Conservation (phyloP, 2,888 invertebrate species). For the Quadriops clusia region DNA sequence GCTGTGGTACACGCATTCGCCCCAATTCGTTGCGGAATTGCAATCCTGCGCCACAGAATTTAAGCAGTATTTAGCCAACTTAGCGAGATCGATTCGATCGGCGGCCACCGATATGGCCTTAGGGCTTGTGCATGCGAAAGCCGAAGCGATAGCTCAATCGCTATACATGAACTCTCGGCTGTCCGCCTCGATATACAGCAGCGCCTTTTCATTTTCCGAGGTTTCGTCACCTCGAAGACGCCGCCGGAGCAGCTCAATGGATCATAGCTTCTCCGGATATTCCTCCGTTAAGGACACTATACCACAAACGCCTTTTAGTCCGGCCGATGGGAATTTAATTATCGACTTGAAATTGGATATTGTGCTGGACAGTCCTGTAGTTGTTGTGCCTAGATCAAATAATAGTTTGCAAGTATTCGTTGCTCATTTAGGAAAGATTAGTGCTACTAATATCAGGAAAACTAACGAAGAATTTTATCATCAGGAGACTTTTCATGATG, state of each 20-base stretch:
- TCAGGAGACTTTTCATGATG: slow-evolving; percentile 18
- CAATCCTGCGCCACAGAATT: slow-evolving; percentile 84
- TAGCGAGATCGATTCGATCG: slow-evolving; percentile 74
- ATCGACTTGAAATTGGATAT: slow-evolving; percentile 52
- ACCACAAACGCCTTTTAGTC: slow-evolving; percentile 35
- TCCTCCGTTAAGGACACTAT: slow-evolving; percentile 32
- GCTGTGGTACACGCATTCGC: slow-evolving; percentile 89
- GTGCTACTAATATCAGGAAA: slow-evolving; percentile 40
- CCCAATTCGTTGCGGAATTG: slow-evolving; percentile 72
- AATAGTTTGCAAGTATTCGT: slow-evolving; percentile 75
- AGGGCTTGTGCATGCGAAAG: slow-evolving; percentile 66
- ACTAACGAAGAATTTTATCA: slow-evolving; percentile 19
- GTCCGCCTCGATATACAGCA: slow-evolving; percentile 35
- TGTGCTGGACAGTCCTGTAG: slow-evolving; percentile 80
- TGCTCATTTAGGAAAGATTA: slow-evolving; percentile 85
- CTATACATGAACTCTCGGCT: slow-evolving; percentile 45
- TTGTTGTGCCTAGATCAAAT: slow-evolving; percentile 71
- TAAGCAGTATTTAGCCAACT: slow-evolving; percentile 72
- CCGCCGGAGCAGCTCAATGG: slow-evolving; percentile 30
- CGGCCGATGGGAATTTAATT: slow-evolving; percentile 25
- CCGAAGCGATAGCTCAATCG: slow-evolving; percentile 45
- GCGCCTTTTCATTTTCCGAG: slow-evolving; percentile 31
- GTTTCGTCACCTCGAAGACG: slow-evolving; percentile 40
- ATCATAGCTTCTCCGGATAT: slow-evolving; percentile 26
- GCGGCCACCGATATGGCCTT: slow-evolving; percentile 92